Evolutionary conservation across 1,140 invertebrate species (phyloP).

Genomic region (Panulirus ornatus): DNA sequence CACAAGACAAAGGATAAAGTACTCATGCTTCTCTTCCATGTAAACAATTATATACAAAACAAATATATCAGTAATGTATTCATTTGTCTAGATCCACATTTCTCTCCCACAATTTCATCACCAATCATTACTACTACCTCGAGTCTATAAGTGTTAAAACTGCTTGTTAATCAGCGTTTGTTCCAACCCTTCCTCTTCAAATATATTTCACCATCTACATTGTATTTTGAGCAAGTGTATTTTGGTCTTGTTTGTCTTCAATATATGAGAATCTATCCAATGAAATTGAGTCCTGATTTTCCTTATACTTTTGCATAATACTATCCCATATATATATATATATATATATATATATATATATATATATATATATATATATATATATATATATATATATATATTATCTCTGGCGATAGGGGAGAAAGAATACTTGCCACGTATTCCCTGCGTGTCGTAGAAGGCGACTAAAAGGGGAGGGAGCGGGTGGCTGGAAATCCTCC

Average conservation of each 20-base stretch:
- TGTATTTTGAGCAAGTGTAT: neutral
- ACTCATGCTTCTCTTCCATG: too few relatives aligned
- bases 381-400: conserved; percentile 14
- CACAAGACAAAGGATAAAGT: too few relatives aligned
- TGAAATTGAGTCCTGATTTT: neutral
- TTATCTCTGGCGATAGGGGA: too few relatives aligned
- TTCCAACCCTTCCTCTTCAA: neutral
- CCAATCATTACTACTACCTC: too few relatives aligned
- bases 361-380: conserved; percentile 14
- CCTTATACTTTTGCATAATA: neutral
- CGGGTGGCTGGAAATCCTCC: too few relatives aligned
- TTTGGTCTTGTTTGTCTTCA: neutral
- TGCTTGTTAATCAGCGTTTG: neutral
- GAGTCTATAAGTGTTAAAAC: neutral
- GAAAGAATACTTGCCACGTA: too few relatives aligned
- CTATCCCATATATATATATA: neutral
- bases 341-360: conserved; percentile 14
- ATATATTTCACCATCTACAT: neutral
- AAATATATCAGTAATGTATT: too few relatives aligned
- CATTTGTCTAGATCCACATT: too few relatives aligned
- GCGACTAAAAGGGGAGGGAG: too few relatives aligned
- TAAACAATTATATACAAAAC: too few relatives aligned
- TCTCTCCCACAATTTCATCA: too few relatives aligned
- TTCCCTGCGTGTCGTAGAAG: too few relatives aligned
- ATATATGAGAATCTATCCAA: neutral